A percentile compares a stretch with the other conserved stretches of the same genome.
These are phyloP conservation scores for Asteroscopus sphinx DNA, from an alignment of 2,888 invertebrate species.

Conservation along the genomic window DNA sequence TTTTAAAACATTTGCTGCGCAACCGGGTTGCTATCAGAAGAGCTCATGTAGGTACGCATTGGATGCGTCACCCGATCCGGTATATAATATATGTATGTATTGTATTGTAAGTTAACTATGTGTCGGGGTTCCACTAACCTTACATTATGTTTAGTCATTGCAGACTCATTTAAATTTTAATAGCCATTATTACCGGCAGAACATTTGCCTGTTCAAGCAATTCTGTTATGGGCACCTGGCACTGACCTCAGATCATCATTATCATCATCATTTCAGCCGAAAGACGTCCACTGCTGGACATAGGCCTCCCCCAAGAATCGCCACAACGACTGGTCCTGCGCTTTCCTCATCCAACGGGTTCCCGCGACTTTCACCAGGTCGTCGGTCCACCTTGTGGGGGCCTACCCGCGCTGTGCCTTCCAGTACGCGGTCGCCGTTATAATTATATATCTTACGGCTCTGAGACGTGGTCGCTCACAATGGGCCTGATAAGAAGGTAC, in stretches of 20 bases:
- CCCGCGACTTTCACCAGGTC: too few relatives aligned
- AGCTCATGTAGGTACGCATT: slow-evolving; percentile 59
- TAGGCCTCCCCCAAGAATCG: too few relatives aligned
- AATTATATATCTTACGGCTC: too few relatives aligned
- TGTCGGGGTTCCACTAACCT: slow-evolving; percentile 74
- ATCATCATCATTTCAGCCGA: too few relatives aligned
- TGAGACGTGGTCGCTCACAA: too few relatives aligned
- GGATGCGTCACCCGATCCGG: slow-evolving; percentile 69
- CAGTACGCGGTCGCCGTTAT: too few relatives aligned
- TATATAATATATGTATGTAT: slow-evolving; percentile 55
- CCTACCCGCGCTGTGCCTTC: too few relatives aligned
- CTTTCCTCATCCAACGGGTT: too few relatives aligned
- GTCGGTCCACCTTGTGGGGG: too few relatives aligned
- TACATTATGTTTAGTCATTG: slow-evolving; percentile 72
- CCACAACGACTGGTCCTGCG: too few relatives aligned
- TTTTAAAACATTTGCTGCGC: slow-evolving; percentile 71
- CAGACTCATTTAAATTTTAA: slow-evolving; percentile 58
- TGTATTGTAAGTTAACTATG: slow-evolving; percentile 66
- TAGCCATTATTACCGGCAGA: slow-evolving; percentile 16
- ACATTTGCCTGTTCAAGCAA: slow-evolving; percentile 10
- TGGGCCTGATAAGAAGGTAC: too few relatives aligned
- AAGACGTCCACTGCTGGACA: too few relatives aligned
- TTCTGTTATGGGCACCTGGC: slow-evolving; percentile 10
- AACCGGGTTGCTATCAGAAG: slow-evolving; percentile 73
- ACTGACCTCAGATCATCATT: slow-evolving; percentile 18